phyloP scores from a whole-genome alignment of 2,113 vertebrate genomes.

The Thryonomys swinderianus region DNA sequence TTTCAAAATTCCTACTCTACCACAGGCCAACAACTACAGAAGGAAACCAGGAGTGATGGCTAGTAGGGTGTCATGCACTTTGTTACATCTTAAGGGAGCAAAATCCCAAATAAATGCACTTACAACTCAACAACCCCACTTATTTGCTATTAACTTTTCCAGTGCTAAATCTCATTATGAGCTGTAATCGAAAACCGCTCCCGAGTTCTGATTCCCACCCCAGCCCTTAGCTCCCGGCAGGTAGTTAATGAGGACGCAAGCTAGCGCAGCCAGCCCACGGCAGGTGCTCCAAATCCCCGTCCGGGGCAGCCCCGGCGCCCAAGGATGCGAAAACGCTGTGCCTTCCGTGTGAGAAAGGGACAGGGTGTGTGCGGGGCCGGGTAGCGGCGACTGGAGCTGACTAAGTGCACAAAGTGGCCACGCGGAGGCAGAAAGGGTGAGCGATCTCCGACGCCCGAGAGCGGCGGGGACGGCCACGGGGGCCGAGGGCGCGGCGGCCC shows the following conservation, averaged over 20 bases:
- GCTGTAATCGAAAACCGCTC: neutral
- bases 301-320: fast-evolving
- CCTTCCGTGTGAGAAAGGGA: neutral
- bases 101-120: neutral
- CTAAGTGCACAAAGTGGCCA: neutral
- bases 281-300: neutral
- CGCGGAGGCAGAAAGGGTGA: neutral
- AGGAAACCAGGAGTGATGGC: neutral
- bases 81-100: neutral
- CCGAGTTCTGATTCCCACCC: neutral
- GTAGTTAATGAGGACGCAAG: neutral
- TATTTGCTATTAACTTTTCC: neutral
- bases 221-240: neutral
- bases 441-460: too few relatives aligned
- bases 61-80: neutral
- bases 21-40: neutral
- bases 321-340: neutral
- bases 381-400: neutral
- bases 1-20: constrained; percentile 18
- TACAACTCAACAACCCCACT: neutral
- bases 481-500: neutral
- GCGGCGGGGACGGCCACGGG: neutral
- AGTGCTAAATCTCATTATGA: neutral
- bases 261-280: neutral
- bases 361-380: neutral